Percentiles rank a stretch among this genome's conserved stretches.
Conservation (phyloP, 2,113 vertebrate genomes). For the Scophthalmus maximus region DNA sequence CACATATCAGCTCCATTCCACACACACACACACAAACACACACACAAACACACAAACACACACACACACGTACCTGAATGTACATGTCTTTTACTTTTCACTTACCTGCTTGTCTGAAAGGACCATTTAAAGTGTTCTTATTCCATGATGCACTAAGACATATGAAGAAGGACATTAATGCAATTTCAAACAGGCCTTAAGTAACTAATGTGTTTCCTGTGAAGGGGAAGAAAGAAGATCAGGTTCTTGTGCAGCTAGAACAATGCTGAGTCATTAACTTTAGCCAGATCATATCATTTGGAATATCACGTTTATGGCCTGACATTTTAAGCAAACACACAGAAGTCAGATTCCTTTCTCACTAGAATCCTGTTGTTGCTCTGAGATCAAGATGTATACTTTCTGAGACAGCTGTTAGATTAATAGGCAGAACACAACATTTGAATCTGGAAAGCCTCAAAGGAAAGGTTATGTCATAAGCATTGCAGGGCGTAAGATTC, state of each 20-base stretch:
- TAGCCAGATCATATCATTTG: background rate
- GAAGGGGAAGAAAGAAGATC: background rate
- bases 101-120: too few species aligned
- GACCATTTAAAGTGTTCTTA: too few species aligned
- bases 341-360: too few species aligned
- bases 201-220: slow-evolving; percentile 21
- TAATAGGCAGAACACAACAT: background rate
- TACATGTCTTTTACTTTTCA: slow-evolving; percentile 8
- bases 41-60: background rate
- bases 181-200: background rate
- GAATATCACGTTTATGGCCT: too few species aligned
- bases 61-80: slow-evolving; percentile 6
- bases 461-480: too few species aligned
- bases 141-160: too few species aligned
- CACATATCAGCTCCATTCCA: background rate
- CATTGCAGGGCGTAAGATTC: too few species aligned
- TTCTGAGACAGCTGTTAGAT: background rate
- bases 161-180: slow-evolving; percentile 3
- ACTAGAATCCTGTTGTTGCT: background rate
- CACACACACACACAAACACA: background rate
- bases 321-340: too few species aligned
- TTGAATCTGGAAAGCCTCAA: background rate
- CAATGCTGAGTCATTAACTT: background rate
- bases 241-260: slow-evolving; percentile 2
- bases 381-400: background rate